Conservation (phyloP, 2,888 invertebrate genomes). For the Drosophila kuntzei region DNA sequence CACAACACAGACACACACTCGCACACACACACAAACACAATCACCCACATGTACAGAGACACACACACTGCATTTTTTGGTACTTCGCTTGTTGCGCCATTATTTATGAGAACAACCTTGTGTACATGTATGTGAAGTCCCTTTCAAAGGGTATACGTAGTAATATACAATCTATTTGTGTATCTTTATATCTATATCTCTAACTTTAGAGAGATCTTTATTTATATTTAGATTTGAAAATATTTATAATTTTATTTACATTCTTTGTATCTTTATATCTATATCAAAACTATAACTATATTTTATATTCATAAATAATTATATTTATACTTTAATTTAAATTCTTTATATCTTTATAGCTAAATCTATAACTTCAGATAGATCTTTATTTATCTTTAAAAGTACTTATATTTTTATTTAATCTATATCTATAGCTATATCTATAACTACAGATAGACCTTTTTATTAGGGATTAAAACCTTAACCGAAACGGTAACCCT, state of each 20-base stretch:
- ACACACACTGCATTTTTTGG: slow-evolving; percentile 50
- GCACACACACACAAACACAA: background rate
- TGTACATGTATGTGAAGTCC: slow-evolving; percentile 5
- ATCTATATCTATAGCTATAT: too few species aligned
- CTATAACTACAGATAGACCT: too few species aligned
- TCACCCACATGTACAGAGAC: background rate
- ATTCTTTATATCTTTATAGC: slow-evolving; percentile 1
- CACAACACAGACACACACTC: slow-evolving; percentile 11
- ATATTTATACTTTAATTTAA: background rate
- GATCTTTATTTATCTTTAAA: too few species aligned
- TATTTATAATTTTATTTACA: slow-evolving; percentile 3
- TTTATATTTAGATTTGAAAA: background rate
- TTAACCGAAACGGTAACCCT: too few species aligned
- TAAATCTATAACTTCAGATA: too few species aligned
- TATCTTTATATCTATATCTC: slow-evolving; percentile 2
- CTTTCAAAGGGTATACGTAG: background rate
- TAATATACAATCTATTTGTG: background rate
- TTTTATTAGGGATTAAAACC: too few species aligned
- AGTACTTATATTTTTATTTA: too few species aligned
- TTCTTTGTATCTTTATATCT: background rate
- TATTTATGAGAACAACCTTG: slow-evolving; percentile 43
- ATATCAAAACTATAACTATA: background rate
- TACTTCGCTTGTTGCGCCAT: slow-evolving; percentile 58
- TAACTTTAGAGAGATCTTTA: background rate
- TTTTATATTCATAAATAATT: background rate